phyloP scores from a whole-genome alignment of 1,140 invertebrate species.

The Proctacanthus coquilletti region DNA sequence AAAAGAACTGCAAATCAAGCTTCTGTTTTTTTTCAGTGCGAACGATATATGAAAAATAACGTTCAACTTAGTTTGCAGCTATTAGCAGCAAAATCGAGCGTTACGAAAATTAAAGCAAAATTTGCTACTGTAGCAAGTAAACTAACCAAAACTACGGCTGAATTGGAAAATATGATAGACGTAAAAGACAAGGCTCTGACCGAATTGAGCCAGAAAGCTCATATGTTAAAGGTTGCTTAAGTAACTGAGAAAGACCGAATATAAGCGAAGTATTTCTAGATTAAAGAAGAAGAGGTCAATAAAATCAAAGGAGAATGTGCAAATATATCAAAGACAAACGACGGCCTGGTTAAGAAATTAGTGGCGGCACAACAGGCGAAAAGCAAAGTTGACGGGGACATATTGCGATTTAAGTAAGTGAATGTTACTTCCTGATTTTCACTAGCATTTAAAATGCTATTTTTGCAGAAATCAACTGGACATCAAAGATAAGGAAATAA shows the following conservation, averaged over 20 bases:
- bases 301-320: not conserved
- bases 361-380: not conserved
- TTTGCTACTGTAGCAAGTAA: slow-evolving; percentile 25
- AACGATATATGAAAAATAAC: slow-evolving; percentile 1
- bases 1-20: not conserved
- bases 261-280: not conserved
- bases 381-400: not conserved
- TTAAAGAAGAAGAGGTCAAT: not conserved
- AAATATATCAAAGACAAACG: not conserved
- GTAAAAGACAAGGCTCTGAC: slow-evolving; percentile 24
- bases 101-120: slow-evolving; percentile 24
- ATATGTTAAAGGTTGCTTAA: slow-evolving; percentile 16
- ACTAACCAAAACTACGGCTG: slow-evolving; percentile 21
- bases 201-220: slow-evolving; percentile 18
- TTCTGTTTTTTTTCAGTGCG: slow-evolving; percentile 1
- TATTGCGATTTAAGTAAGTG: not conserved
- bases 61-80: slow-evolving; percentile 28
- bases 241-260: not conserved
- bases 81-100: slow-evolving; percentile 23
- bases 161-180: slow-evolving; percentile 22
- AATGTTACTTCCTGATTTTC: not conserved
- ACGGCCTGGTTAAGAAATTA: not conserved
- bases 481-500: slow-evolving; percentile 26
- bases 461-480: slow-evolving; percentile 13
- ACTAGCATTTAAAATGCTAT: not conserved